Evolutionary conservation across 2,797 vertebrate species (phyloP), one percentile per base, ranked within the genome.

Genomic region (Oryzias sinensis): DNA sequence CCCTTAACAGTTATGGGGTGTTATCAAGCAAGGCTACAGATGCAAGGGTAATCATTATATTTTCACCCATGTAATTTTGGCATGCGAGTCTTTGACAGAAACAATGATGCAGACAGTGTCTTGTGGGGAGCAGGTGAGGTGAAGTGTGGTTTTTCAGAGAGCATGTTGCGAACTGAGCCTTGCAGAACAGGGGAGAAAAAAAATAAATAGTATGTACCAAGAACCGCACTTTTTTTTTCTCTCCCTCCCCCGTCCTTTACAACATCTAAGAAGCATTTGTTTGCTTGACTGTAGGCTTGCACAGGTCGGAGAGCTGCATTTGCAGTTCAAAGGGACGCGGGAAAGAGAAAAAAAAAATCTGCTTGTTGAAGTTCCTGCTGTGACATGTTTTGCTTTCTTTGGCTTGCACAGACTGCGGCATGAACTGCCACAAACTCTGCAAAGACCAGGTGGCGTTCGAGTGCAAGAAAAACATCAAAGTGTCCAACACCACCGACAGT

Each of bases 341-440:
- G 40, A 43, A 68, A 60, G 20, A 22, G 20, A 29, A 7, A 29
- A 29, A 29, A 37, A 11, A 37, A 37, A 37, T 13, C 62, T 56
- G 54, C 57, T 62, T 53, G 42, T 53, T 48, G 40, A 57, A 54
- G 64, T 77, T 85, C 68, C 77, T 87, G 82, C 70, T 76, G 47
- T 87, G 68, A 90, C 76, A 47, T 58, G 74, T 60, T 62, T 45
- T 74, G 45, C 56, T 29, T 84, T 84, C 52, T 67, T 52, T 51
- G 65, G 59, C 68, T 73, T 74, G 24, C 74, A 60, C 72, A 83
- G 96, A 98, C 82, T 98, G 96, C 0, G 96, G 95, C 53, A 97
- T 98, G 95, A 98, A 98, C 87, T 97, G 96, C 76, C 96, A 98
- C 86, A 97, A 94, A 83, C 94, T 95, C 18, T 98, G 96, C 87